Percentiles rank a stretch among this genome's conserved stretches.
Conservation (phyloP, 2,888 invertebrate genomes). For the Hymenopus coronatus region DNA sequence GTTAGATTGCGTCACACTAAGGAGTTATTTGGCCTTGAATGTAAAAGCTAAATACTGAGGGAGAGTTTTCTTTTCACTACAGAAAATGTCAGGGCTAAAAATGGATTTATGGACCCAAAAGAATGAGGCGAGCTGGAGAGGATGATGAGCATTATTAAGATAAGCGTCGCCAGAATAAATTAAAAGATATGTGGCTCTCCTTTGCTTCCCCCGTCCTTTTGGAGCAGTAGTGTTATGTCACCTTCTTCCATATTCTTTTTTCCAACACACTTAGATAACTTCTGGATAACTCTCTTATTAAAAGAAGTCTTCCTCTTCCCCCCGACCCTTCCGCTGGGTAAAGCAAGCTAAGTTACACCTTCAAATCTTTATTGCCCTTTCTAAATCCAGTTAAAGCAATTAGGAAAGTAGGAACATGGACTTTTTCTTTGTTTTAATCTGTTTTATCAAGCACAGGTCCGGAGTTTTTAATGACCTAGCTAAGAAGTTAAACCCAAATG, state of each 20-base stretch:
- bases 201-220: neutral
- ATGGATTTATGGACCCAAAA: constrained; percentile 7
- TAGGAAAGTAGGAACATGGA: neutral
- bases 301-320: neutral
- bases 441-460: neutral
- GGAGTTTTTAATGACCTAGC: neutral
- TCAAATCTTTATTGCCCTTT: neutral
- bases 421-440: neutral
- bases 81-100: constrained; percentile 7
- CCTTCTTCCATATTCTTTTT: neutral
- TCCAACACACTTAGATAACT: constrained; percentile 3
- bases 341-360: neutral
- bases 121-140: constrained; percentile 2
- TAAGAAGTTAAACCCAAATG: neutral
- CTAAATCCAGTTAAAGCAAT: constrained; percentile 3
- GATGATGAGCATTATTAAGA: constrained; percentile 32
- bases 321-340: neutral
- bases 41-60: neutral
- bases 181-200: constrained; percentile 31
- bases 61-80: constrained; percentile 20
- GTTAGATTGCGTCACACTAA: neutral
- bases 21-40: neutral
- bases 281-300: neutral
- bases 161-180: constrained; percentile 32
- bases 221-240: neutral